These are phyloP conservation scores for Sebastes reedi DNA, from an alignment of 2,797 vertebrate species.

Conservation along the genomic window DNA sequence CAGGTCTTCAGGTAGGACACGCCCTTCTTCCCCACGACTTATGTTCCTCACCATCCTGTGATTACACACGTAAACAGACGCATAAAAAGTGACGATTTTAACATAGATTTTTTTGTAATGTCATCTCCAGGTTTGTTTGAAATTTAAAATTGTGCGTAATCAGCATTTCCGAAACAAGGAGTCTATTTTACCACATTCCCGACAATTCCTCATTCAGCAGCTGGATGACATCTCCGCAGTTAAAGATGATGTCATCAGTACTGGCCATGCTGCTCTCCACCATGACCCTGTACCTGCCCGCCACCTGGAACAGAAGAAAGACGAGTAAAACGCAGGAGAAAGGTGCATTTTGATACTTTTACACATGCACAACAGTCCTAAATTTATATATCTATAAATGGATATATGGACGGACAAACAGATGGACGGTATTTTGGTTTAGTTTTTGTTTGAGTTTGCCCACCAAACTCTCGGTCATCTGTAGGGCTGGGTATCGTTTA, in stretches of 20 bases:
- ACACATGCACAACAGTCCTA: neutral
- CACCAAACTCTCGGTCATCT: no score
- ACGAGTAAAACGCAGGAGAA: neutral
- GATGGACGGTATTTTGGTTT: no score
- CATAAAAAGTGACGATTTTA: neutral
- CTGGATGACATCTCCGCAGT: conserved; percentile 89
- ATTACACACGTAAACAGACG: neutral
- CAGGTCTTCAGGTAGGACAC: conserved; percentile 85
- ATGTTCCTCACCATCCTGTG: conserved; percentile 90
- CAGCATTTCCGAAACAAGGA: neutral
- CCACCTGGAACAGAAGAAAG: conserved; percentile 75
- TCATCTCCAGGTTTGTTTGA: neutral
- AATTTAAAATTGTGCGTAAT: neutral
- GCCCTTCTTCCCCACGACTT: conserved; percentile 89
- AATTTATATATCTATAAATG: no score
- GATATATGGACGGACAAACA: no score
- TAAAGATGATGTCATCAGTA: conserved; percentile 90
- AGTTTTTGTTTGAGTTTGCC: no score
- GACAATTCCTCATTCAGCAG: conserved; percentile 85
- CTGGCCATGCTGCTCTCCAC: conserved; percentile 87
- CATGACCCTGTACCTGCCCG: conserved; percentile 89
- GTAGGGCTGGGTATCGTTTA: no score
- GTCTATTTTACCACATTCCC: conserved; percentile 84
- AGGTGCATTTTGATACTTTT: neutral
- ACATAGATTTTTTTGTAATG: neutral